These are phyloP conservation scores for Drosophila kurseongensis DNA, from an alignment of 1,140 invertebrate species.

Conservation along the genomic window DNA sequence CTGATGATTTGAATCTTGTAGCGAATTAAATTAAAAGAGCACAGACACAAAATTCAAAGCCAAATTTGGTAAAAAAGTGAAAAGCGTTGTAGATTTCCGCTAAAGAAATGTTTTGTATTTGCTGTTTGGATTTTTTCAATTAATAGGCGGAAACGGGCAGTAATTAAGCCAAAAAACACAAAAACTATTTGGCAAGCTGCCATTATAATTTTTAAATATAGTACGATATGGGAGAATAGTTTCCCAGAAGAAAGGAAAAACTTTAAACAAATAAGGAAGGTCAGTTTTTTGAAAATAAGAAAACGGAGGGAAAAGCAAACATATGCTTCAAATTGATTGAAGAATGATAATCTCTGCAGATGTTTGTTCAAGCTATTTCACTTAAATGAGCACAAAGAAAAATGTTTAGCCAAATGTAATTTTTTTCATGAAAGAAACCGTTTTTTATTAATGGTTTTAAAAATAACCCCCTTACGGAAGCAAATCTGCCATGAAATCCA, in stretches of 20 bases:
- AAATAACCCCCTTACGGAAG: constrained; percentile 15
- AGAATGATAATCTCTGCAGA: too few relatives aligned
- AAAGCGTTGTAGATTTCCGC: constrained; percentile 71
- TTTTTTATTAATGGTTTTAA: background rate
- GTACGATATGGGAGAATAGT: constrained; percentile 65
- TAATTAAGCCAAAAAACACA: constrained; percentile 63
- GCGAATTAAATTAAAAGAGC: constrained; percentile 54
- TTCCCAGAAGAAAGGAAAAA: constrained; percentile 13
- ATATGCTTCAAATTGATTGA: too few relatives aligned
- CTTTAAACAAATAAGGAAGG: constrained; percentile 9
- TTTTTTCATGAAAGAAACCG: too few relatives aligned
- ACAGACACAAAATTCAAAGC: constrained; percentile 34
- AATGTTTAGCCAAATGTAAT: too few relatives aligned
- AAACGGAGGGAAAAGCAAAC: constrained; percentile 22
- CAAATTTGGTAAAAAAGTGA: constrained; percentile 79
- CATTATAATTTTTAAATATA: constrained; percentile 28
- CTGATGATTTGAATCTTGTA: constrained; percentile 37
- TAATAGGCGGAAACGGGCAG: constrained; percentile 62
- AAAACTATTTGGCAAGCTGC: constrained; percentile 24
- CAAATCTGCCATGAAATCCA: constrained; percentile 12
- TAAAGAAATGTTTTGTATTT: constrained; percentile 63
- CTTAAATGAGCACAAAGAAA: too few relatives aligned
- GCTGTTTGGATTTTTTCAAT: constrained; percentile 40
- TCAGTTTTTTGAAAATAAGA: constrained; percentile 8
- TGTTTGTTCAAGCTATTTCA: too few relatives aligned